Evolutionary conservation across 2,888 invertebrate species (phyloP).

Genomic region (Trilocha varians): DNA sequence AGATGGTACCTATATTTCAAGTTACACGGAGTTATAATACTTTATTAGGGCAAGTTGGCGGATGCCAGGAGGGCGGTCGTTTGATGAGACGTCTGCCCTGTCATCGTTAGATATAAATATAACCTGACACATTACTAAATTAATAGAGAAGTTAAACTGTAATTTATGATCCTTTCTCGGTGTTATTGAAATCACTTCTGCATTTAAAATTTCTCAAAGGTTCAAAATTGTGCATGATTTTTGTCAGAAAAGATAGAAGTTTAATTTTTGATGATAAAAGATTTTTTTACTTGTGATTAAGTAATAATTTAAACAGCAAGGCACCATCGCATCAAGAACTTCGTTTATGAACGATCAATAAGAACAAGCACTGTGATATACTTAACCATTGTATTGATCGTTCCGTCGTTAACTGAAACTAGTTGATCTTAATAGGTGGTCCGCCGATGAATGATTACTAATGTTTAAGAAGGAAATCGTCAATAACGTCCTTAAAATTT

Average conservation of each 20-base stretch:
- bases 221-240: too few species aligned
- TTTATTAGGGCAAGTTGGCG: conserved; percentile 12
- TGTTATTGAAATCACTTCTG: background rate
- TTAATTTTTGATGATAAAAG: too few species aligned
- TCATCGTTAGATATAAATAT: conserved; percentile 27
- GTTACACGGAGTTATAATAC: conserved; percentile 23
- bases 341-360: too few species aligned
- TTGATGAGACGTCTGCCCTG: conserved; percentile 22
- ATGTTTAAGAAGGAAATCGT: conserved; percentile 23
- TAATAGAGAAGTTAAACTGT: conserved; percentile 21
- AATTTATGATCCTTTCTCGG: conserved; percentile 4
- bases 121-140: conserved; percentile 23
- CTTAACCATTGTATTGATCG: background rate
- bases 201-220: background rate
- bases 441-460: background rate
- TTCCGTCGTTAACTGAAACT: background rate
- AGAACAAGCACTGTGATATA: too few species aligned
- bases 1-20: conserved; percentile 19
- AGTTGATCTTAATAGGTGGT: conserved; percentile 4
- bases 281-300: too few species aligned
- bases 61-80: conserved; percentile 19
- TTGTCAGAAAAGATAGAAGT: too few species aligned
- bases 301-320: too few species aligned
- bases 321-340: too few species aligned
- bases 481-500: conserved; percentile 21